These are phyloP conservation scores for Balaenoptera acutorostrata DNA, from an alignment of 2,113 vertebrate genomes.

Conservation along the genomic window DNA sequence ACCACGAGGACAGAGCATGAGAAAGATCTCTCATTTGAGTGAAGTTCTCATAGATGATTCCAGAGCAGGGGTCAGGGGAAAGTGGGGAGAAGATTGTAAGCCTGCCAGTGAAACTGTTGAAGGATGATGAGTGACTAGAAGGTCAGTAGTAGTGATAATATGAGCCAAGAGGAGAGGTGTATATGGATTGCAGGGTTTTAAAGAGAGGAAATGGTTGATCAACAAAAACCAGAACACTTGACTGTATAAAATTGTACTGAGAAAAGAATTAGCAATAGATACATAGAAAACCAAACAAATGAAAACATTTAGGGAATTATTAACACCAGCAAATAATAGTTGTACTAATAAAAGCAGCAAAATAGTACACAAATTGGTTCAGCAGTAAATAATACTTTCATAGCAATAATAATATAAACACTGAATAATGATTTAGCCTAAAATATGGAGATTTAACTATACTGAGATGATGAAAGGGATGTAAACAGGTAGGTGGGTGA, in stretches of 20 bases:
- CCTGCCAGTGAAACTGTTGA: neutral
- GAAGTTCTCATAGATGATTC: neutral
- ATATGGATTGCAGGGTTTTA: neutral
- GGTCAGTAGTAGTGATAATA: neutral
- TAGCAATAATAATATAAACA: neutral
- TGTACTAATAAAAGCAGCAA: neutral
- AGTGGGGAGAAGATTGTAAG: neutral
- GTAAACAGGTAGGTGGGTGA: neutral
- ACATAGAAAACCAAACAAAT: neutral
- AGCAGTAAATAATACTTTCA: neutral
- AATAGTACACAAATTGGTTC: neutral
- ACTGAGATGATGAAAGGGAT: neutral
- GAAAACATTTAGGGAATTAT: neutral
- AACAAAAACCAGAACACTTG: neutral
- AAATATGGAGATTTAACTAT: neutral
- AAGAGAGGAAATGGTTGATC: neutral
- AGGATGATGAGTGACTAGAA: neutral
- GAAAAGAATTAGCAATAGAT: constrained; percentile 10
- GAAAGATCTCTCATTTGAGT: neutral
- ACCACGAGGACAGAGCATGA: neutral
- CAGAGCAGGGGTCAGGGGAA: neutral
- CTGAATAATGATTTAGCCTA: neutral
- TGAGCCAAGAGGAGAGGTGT: neutral
- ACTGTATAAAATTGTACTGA: neutral
- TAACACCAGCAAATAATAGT: neutral